Conservation (phyloP, 2,888 invertebrate species). For the Lumbricus terrestris region DNA sequence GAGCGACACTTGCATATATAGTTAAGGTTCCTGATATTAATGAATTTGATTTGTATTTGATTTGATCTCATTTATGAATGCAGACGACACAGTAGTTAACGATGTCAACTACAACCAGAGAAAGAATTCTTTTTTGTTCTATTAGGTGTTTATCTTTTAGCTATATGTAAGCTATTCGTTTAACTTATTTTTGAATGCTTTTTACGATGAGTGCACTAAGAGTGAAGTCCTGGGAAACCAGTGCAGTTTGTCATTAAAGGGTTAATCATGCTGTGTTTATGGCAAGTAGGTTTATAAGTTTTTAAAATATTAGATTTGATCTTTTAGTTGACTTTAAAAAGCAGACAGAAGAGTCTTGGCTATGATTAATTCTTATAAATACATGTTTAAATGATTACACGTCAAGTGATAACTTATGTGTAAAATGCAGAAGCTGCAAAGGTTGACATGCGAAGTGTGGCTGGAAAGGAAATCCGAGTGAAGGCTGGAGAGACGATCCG, state of each 20-base stretch:
- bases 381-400: background rate
- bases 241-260: too few relatives aligned
- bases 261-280: background rate
- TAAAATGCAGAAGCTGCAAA: constrained; percentile 78
- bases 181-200: background rate
- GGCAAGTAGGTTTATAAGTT: background rate
- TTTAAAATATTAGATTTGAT: background rate
- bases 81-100: background rate
- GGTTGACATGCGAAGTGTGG: constrained; percentile 79
- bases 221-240: too few relatives aligned
- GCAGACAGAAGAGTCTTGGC: background rate
- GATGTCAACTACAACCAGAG: background rate
- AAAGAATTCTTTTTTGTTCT: background rate
- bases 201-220: too few relatives aligned
- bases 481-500: constrained; percentile 94
- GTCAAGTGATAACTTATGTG: background rate
- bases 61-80: background rate
- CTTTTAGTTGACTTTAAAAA: background rate
- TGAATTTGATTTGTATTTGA: background rate
- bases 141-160: background rate
- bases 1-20: background rate
- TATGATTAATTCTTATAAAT: background rate
- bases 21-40: background rate
- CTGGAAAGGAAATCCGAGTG: constrained; percentile 87
- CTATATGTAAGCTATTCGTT: background rate